These are phyloP conservation scores for Drosophila ambigua DNA, from an alignment of 1,140 invertebrate species.

Conservation along the genomic window DNA sequence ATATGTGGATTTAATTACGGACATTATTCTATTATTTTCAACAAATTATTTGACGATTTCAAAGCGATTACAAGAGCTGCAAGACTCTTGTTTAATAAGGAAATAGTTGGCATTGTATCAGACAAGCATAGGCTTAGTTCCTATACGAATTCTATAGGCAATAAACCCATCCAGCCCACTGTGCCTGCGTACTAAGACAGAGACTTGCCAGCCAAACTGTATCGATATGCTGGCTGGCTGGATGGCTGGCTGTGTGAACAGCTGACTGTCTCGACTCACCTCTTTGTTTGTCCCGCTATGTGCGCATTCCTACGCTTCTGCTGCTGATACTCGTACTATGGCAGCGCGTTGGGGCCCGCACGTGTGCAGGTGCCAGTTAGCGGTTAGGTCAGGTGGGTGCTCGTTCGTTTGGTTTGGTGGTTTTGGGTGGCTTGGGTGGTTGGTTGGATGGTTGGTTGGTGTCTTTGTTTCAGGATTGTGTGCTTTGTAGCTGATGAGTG, in stretches of 20 bases:
- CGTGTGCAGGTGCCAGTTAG: conserved; percentile 59
- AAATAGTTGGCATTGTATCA: no score
- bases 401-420: background rate
- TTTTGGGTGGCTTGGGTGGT: background rate
- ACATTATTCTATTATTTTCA: no score
- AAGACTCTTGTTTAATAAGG: no score
- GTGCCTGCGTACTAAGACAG: conserved; percentile 1
- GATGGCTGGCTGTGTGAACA: conserved; percentile 20
- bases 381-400: conserved; percentile 59
- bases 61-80: no score
- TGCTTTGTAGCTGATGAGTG: background rate
- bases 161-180: conserved; percentile 8
- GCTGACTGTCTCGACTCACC: conserved; percentile 50
- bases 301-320: conserved; percentile 47
- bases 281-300: conserved; percentile 52
- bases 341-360: conserved; percentile 31
- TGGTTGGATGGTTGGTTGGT: background rate
- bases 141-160: no score
- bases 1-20: no score
- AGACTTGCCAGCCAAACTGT: background rate
- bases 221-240: conserved; percentile 42
- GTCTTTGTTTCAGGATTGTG: no score
- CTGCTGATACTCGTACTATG: conserved; percentile 16
- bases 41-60: no score
- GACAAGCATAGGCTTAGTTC: no score